These are phyloP conservation scores for Protula sp. DNA, from an alignment of 2,888 invertebrate species.

Conservation along the genomic window DNA sequence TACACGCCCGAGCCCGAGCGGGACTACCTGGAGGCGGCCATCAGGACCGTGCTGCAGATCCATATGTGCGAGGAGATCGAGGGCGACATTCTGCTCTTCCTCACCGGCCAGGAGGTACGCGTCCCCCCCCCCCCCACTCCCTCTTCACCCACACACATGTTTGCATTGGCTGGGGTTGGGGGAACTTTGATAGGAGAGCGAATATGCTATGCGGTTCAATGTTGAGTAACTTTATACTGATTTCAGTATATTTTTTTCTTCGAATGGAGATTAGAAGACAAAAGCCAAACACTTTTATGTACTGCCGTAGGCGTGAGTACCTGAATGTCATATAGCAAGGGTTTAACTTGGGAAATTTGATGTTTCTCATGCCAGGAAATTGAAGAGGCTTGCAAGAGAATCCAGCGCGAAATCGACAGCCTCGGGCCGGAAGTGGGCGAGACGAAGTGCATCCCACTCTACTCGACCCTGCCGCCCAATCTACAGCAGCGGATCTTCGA, in stretches of 20 bases:
- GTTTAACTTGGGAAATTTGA: too few relatives aligned
- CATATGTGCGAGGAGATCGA: slow-evolving; percentile 71
- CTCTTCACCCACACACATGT: too few relatives aligned
- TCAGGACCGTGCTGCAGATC: slow-evolving; percentile 93
- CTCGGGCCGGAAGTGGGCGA: slow-evolving; percentile 95
- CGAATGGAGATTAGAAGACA: too few relatives aligned
- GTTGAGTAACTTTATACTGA: too few relatives aligned
- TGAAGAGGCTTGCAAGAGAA: slow-evolving; percentile 96
- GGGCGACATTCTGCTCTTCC: slow-evolving; percentile 87
- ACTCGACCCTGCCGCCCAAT: slow-evolving; percentile 96
- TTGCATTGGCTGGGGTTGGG: too few relatives aligned
- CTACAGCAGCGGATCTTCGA: slow-evolving; percentile 97
- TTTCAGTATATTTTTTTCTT: too few relatives aligned
- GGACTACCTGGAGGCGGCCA: slow-evolving; percentile 97
- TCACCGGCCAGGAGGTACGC: slow-evolving; percentile 67
- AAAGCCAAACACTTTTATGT: too few relatives aligned
- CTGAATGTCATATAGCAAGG: too few relatives aligned
- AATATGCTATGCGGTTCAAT: too few relatives aligned
- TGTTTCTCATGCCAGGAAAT: slow-evolving; percentile 72
- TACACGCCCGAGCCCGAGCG: slow-evolving; percentile 98
- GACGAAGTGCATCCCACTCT: slow-evolving; percentile 94
- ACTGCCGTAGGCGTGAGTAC: too few relatives aligned
- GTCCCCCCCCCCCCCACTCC: too few relatives aligned
- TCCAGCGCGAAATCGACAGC: slow-evolving; percentile 92
- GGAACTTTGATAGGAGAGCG: too few relatives aligned